phyloP scores from a whole-genome alignment of 2,888 invertebrate genomes.

The Caenorhabditis zanzibari region DNA sequence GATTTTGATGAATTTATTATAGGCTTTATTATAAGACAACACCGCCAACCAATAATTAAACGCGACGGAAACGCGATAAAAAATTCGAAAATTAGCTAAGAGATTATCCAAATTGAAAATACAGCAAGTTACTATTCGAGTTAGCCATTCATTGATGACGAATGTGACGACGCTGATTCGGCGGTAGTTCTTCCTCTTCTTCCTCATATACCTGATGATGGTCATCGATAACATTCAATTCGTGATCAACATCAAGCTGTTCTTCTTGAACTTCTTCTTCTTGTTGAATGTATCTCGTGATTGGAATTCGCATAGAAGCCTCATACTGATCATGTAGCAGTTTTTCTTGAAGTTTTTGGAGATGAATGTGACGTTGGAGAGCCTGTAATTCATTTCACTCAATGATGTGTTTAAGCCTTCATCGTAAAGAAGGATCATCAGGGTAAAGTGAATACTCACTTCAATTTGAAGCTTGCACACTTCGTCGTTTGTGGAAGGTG shows the following conservation, averaged over 20 bases:
- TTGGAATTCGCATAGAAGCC: conserved; percentile 65
- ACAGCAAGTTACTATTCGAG: neutral
- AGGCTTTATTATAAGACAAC: no score
- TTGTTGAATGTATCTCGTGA: conserved; percentile 61
- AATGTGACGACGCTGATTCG: conserved; percentile 22
- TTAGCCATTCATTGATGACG: conserved; percentile 19
- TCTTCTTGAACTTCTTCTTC: conserved; percentile 66
- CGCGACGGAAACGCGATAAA: no score
- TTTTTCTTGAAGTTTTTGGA: conserved; percentile 73
- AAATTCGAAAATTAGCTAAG: no score
- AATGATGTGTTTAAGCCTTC: neutral
- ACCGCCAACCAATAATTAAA: no score
- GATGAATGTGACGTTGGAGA: conserved; percentile 66
- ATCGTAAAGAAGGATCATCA: no score
- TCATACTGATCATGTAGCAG: conserved; percentile 68
- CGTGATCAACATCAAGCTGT: conserved; percentile 52
- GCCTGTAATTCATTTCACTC: conserved; percentile 57
- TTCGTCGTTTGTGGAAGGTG: conserved; percentile 70
- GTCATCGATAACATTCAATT: conserved; percentile 64
- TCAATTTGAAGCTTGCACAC: conserved; percentile 74
- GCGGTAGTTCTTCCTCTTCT: conserved; percentile 24
- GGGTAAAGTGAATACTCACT: conserved; percentile 14
- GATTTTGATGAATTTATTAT: no score
- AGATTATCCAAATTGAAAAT: neutral
- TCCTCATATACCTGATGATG: conserved; percentile 57